Evolutionary conservation across 2,888 invertebrate genomes (phyloP), one percentile per base, ranked within the genome.

Genomic region (Agelastica alni): DNA sequence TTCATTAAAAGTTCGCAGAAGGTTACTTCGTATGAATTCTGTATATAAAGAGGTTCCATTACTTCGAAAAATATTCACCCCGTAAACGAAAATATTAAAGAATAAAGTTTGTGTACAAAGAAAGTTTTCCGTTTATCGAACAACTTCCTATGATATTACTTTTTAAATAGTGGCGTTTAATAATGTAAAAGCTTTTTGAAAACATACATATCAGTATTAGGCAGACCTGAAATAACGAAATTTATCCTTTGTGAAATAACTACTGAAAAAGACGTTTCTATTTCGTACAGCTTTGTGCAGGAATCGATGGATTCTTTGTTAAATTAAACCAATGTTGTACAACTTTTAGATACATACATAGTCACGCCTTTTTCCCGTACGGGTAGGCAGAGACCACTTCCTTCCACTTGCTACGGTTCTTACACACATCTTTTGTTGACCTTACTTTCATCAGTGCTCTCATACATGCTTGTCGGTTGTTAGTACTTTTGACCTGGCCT

Each of bases 131-230:
- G 10, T 41, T 39, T 14, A 28, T 39, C 5, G 20, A 39, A 41
- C 39, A 41, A 48, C 20, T 48, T 48, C 39, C 39, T 41, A 17
- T 28, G 18, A 39, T 28, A 6, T 37, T 34, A 34, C 13, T 4
- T 22, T 12, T 16, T 47, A 28, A 47, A 47, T 47, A 28, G 28
- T 17, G 26, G 39, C 20, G 14, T 48, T 48, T 48, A 48, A 48
- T 48, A 48, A 39, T 39, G 47, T 48, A 31, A 48, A 48, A 48
- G 48, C 30, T 48, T 48, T 31, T 39, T 10, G 28, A 48, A 39
- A 48, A 48, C 22, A 31, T 34, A 45, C 13, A 45, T 7, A 22
- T 45, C 13, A 20, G 14, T 20, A 22, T 18, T 39, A 39, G 17
- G 17, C 1, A 12, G 37, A 7, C 20, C 20, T 20, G 20, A 5